These are phyloP conservation scores for Oscheius sp. DNA, from an alignment of 2,888 invertebrate genomes.

Conservation along the genomic window DNA sequence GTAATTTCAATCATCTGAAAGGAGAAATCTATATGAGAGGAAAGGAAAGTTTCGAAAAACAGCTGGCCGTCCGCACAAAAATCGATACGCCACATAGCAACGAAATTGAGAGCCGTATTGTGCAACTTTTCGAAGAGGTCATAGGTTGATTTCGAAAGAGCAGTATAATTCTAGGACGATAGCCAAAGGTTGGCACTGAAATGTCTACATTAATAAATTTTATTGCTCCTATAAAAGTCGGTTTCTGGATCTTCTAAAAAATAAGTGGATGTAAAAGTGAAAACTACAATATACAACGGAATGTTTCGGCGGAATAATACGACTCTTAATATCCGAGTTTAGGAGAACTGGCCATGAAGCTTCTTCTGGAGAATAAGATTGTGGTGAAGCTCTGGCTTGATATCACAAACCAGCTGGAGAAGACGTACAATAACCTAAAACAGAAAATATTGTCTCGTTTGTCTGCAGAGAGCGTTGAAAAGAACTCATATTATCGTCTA, in stretches of 20 bases:
- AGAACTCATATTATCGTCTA: background rate
- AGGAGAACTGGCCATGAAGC: constrained; percentile 62
- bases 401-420: constrained; percentile 68
- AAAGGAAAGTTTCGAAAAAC: constrained; percentile 7
- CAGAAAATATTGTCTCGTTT: background rate
- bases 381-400: constrained; percentile 69
- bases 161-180: no score
- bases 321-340: constrained; percentile 1
- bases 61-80: background rate
- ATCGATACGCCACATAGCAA: constrained; percentile 4
- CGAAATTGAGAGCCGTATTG: background rate
- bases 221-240: background rate
- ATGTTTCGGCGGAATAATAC: constrained; percentile 1
- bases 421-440: constrained; percentile 69
- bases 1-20: constrained; percentile 92
- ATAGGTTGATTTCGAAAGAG: background rate
- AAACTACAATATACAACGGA: constrained; percentile 27
- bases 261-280: background rate
- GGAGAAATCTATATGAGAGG: background rate
- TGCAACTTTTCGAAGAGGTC: no score
- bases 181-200: background rate
- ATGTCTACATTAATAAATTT: background rate
- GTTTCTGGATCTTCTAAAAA: background rate
- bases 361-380: constrained; percentile 69
- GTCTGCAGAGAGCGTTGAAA: background rate